Conservation (phyloP, 2,888 invertebrate species). For the Exephanes ischioxanthus region DNA sequence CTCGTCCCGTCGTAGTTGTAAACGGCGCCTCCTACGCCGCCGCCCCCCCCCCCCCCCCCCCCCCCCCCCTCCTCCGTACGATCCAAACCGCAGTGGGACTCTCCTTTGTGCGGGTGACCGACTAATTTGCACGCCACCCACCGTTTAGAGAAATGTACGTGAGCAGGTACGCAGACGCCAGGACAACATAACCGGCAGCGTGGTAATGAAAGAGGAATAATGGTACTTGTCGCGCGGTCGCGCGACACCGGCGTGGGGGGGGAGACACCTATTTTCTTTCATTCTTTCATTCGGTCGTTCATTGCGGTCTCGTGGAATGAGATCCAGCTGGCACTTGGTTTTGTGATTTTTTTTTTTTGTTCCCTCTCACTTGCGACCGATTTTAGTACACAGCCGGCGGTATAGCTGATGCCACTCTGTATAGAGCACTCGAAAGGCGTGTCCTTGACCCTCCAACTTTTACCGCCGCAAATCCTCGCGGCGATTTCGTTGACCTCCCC, state of each 20-base stretch:
- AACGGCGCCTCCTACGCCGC: constrained; percentile 28
- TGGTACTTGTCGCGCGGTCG: constrained; percentile 73
- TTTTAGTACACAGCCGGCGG: background rate
- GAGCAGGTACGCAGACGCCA: constrained; percentile 47
- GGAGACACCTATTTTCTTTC: constrained; percentile 29
- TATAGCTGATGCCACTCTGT: background rate
- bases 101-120: constrained; percentile 69
- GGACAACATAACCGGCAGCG: constrained; percentile 48
- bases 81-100: constrained; percentile 65
- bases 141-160: constrained; percentile 52
- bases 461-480: constrained; percentile 48
- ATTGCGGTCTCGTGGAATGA: constrained; percentile 69
- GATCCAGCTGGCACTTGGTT: constrained; percentile 41
- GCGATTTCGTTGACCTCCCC: constrained; percentile 36
- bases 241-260: constrained; percentile 29
- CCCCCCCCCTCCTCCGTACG: background rate
- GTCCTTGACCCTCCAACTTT: constrained; percentile 73
- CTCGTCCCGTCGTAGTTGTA: constrained; percentile 36
- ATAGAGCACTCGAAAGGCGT: constrained; percentile 13
- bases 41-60: no score
- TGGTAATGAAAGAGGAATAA: constrained; percentile 75
- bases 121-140: constrained; percentile 69
- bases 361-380: constrained; percentile 22
- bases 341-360: constrained; percentile 33
- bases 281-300: constrained; percentile 45